phyloP scores from a whole-genome alignment of 2,113 vertebrate genomes.

The Ceuthmochares aereus region DNA sequence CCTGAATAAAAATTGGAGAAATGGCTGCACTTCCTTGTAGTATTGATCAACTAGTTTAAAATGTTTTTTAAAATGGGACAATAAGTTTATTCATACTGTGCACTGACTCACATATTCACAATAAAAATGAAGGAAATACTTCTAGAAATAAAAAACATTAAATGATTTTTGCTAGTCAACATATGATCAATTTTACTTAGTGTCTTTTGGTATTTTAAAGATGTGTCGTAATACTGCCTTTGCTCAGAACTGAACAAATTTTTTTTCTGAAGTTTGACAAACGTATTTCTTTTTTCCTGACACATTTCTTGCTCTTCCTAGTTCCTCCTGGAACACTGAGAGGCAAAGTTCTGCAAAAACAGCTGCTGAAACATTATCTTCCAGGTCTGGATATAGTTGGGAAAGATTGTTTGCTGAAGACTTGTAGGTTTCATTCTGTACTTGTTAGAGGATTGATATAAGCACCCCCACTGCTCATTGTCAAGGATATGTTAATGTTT shows the following conservation, averaged over 20 bases:
- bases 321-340: neutral
- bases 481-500: neutral
- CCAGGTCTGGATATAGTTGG: fast-evolving
- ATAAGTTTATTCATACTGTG: neutral
- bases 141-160: neutral
- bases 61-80: neutral
- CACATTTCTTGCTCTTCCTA: neutral
- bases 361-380: neutral
- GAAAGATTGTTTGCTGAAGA: neutral
- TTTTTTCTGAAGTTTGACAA: neutral
- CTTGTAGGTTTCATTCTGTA: neutral
- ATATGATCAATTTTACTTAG: neutral
- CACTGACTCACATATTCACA: neutral
- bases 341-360: neutral
- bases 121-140: neutral
- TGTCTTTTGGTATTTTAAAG: neutral
- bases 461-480: neutral
- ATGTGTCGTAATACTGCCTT: neutral
- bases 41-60: neutral
- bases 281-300: neutral
- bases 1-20: constrained; percentile 64
- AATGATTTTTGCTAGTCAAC: neutral
- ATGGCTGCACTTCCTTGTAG: neutral
- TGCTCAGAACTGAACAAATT: neutral
- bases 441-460: neutral